Percentiles rank a stretch among this genome's conserved stretches.
These are phyloP conservation scores for Pseudobourletiella spinata DNA, from an alignment of 1,140 invertebrate species.

Conservation along the genomic window DNA sequence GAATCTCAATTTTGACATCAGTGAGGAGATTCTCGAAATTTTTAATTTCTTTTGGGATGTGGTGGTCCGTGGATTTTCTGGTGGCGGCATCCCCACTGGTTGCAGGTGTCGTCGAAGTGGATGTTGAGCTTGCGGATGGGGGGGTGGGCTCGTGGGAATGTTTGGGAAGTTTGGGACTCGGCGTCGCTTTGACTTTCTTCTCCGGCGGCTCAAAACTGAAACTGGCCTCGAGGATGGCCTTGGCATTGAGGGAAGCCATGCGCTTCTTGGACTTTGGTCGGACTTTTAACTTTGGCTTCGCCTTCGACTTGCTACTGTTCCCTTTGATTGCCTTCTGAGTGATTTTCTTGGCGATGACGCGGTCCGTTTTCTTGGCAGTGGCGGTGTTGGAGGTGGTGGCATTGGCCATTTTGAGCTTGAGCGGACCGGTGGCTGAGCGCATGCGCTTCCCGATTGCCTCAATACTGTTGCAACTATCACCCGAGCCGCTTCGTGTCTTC, in stretches of 20 bases:
- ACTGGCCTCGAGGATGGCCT: constrained; percentile 81
- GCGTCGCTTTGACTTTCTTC: constrained; percentile 30
- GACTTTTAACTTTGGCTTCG: constrained; percentile 20
- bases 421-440: neutral
- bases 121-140: neutral
- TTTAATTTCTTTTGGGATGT: neutral
- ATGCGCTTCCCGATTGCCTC: neutral
- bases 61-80: too few species aligned
- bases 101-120: neutral
- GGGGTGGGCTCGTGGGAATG: too few species aligned
- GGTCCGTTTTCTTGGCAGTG: constrained; percentile 3
- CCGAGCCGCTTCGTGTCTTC: neutral
- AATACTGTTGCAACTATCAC: neutral
- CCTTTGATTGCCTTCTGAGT: constrained; percentile 11
- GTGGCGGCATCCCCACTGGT: too few species aligned
- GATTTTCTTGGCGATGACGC: neutral
- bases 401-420: neutral
- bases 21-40: neutral
- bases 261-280: constrained; percentile 49
- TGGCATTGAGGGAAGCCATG: constrained; percentile 87
- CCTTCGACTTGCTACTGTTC: constrained; percentile 17
- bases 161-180: constrained; percentile 16
- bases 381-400: neutral
- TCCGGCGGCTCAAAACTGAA: constrained; percentile 64
- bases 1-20: constrained; percentile 8